Percentiles rank a stretch among this genome's conserved stretches.
phyloP scores from a whole-genome alignment of 2,113 vertebrate genomes.

The Nerophis lumbriciformis region DNA sequence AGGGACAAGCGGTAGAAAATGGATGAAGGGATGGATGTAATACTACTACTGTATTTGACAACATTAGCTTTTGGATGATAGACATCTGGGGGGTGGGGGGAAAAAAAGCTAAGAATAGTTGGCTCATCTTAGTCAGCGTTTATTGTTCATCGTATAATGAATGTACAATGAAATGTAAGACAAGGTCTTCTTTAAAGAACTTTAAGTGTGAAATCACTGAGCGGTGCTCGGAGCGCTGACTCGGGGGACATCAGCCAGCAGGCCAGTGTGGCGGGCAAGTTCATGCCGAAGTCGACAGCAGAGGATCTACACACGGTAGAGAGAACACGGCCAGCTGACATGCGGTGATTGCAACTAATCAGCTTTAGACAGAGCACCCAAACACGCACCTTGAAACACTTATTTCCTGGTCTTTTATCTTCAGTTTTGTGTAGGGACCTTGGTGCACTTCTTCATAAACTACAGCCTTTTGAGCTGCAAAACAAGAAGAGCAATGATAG shows the following conservation, averaged over 20 bases:
- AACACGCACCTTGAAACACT: slow-evolving; percentile 31
- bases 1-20: too few relatives aligned
- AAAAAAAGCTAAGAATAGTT: neutral
- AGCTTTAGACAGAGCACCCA: neutral
- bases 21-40: too few relatives aligned
- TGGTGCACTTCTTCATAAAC: slow-evolving; percentile 30
- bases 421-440: slow-evolving; percentile 8
- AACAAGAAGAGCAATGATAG: neutral
- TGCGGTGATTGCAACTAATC: too few relatives aligned
- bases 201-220: slow-evolving; percentile 24
- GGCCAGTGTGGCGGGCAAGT: accelerated
- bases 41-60: too few relatives aligned
- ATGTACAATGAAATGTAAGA: neutral
- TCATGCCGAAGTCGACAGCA: slow-evolving; percentile 39
- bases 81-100: neutral
- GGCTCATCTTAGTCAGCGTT: neutral
- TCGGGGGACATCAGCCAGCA: slow-evolving; percentile 46
- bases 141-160: neutral
- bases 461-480: slow-evolving; percentile 33
- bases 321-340: neutral
- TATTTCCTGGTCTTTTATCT: slow-evolving; percentile 29
- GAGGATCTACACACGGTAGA: slow-evolving; percentile 21
- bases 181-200: neutral
- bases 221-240: slow-evolving; percentile 26
- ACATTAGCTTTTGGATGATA: too few relatives aligned